Conservation (phyloP, 1,140 invertebrate species). For the Sitophilus oryzae region DNA sequence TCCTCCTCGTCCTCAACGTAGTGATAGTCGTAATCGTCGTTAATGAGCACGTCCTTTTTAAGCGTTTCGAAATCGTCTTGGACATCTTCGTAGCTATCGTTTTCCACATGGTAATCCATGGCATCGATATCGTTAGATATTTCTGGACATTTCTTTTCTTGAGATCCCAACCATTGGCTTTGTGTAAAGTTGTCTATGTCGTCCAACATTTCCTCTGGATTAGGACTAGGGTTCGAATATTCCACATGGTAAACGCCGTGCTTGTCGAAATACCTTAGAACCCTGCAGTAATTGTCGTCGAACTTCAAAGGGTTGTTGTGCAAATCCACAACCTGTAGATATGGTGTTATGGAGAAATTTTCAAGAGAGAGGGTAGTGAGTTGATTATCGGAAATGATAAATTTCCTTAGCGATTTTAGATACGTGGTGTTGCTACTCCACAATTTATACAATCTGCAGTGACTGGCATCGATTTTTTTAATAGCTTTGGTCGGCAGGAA, state of each 20-base stretch:
- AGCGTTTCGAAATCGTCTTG: slow-evolving; percentile 20
- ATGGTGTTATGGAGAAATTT: slow-evolving; percentile 54
- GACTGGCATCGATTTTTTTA: slow-evolving; percentile 58
- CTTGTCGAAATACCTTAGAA: slow-evolving; percentile 53
- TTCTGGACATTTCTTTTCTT: slow-evolving; percentile 17
- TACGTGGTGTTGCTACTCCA: slow-evolving; percentile 52
- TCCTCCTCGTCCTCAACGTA: slow-evolving; percentile 40
- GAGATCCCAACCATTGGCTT: slow-evolving; percentile 19
- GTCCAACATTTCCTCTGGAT: slow-evolving; percentile 10
- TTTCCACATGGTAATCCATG: slow-evolving; percentile 35
- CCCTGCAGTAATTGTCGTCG: slow-evolving; percentile 51
- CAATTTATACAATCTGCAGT: slow-evolving; percentile 55
- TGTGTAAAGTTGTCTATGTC: slow-evolving; percentile 22
- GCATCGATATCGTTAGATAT: slow-evolving; percentile 26
- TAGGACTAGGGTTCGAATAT: slow-evolving; percentile 5
- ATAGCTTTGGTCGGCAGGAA: slow-evolving; percentile 55
- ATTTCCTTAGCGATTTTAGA: slow-evolving; percentile 48
- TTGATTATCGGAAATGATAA: slow-evolving; percentile 54
- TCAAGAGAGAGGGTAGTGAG: slow-evolving; percentile 50
- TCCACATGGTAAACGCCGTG: slow-evolving; percentile 45
- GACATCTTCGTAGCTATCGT: slow-evolving; percentile 33
- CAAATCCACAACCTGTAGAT: slow-evolving; percentile 57
- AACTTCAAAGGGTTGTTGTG: slow-evolving; percentile 60
- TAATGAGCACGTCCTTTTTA: slow-evolving; percentile 31
- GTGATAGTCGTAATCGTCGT: slow-evolving; percentile 37